Percentiles rank a stretch among this genome's conserved stretches.
phyloP scores from a whole-genome alignment of 2,797 vertebrate species.

The Peromyscus attwateri region DNA sequence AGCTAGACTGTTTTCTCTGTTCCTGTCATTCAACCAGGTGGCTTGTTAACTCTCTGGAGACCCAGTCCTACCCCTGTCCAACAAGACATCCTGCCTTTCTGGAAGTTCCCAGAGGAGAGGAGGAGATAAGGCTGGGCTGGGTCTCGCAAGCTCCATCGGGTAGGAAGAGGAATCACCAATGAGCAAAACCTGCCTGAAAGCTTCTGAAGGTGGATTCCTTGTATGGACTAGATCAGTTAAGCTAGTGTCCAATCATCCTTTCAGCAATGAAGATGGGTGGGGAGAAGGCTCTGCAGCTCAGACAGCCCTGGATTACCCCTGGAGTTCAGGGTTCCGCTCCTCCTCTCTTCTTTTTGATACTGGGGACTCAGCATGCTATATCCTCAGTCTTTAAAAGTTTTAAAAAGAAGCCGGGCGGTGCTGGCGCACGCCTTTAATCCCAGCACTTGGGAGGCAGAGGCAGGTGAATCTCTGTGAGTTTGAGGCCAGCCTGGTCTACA shows the following conservation, averaged over 20 bases:
- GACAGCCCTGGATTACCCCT: background rate
- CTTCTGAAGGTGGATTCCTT: slow-evolving; percentile 41
- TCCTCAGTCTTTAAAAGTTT: background rate
- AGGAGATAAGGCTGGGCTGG: background rate
- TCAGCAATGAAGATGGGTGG: slow-evolving; percentile 12
- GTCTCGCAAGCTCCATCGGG: background rate
- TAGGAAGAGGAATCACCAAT: background rate
- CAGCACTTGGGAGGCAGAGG: too few species aligned
- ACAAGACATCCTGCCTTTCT: background rate
- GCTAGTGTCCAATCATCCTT: slow-evolving; percentile 47
- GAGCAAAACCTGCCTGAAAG: slow-evolving; percentile 45
- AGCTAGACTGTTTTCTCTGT: background rate
- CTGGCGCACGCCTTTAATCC: too few species aligned
- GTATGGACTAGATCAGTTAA: slow-evolving; percentile 35
- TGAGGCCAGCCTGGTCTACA: too few species aligned
- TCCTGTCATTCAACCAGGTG: background rate
- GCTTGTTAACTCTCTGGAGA: background rate
- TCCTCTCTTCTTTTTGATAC: background rate
- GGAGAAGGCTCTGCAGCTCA: background rate
- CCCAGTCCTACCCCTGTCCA: background rate
- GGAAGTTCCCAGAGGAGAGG: background rate
- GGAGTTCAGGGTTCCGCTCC: background rate
- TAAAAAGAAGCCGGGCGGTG: background rate
- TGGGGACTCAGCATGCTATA: background rate
- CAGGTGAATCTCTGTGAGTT: too few species aligned